Conservation (phyloP, 2,888 invertebrate genomes). For the Cylloceria caligata region DNA sequence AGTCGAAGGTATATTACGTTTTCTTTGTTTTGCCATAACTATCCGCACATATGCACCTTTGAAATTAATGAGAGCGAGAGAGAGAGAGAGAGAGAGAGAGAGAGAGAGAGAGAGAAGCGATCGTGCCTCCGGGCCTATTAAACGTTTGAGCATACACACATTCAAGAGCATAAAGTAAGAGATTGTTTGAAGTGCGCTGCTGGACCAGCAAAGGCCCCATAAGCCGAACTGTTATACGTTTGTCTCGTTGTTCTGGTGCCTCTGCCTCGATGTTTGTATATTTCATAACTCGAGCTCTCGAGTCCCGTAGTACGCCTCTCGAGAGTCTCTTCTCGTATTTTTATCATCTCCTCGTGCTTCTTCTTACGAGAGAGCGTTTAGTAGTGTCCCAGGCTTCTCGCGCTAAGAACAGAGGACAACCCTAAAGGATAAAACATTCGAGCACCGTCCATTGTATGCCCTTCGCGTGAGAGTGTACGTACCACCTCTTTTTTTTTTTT, state of each 20-base stretch:
- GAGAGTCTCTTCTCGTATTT: conserved; percentile 58
- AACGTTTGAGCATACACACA: conserved; percentile 74
- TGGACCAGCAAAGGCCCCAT: conserved; percentile 54
- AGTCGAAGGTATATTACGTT: background rate
- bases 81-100: background rate
- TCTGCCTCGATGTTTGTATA: conserved; percentile 77
- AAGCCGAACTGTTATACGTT: conserved; percentile 44
- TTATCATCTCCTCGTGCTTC: conserved; percentile 46
- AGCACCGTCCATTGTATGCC: conserved; percentile 24
- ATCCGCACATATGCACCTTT: background rate
- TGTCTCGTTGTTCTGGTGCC: conserved; percentile 29
- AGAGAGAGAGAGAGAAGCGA: conserved; percentile 21
- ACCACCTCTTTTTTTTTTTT: conserved; percentile 65
- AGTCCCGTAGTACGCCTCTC: conserved; percentile 57
- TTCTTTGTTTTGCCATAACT: background rate
- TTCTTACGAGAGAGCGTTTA: conserved; percentile 47
- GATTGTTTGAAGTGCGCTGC: conserved; percentile 78
- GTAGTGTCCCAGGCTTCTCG: conserved; percentile 60
- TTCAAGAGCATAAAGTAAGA: conserved; percentile 66
- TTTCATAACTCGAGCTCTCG: conserved; percentile 79
- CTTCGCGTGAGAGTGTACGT: conserved; percentile 49
- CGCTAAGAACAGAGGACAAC: conserved; percentile 14
- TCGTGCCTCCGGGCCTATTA: conserved; percentile 72
- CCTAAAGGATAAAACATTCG: conserved; percentile 50
- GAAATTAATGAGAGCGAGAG: no score